Evolutionary conservation across 1,140 invertebrate genomes (phyloP).

Genomic region (Colletes gigas): DNA sequence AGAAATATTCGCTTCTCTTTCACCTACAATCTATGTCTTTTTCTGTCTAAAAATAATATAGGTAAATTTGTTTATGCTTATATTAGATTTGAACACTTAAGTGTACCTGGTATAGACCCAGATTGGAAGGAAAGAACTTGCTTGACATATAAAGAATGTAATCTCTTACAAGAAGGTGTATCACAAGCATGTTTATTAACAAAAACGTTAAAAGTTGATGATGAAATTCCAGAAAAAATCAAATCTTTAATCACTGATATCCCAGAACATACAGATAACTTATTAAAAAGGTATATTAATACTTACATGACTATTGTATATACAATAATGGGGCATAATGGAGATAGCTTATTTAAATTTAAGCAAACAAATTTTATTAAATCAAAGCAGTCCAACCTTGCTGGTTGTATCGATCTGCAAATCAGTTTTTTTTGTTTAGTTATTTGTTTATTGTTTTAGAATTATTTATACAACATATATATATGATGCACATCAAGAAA

Average conservation of each 20-base stretch:
- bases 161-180: slow-evolving; percentile 87
- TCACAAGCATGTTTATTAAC: slow-evolving; percentile 88
- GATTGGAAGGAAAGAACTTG: slow-evolving; percentile 84
- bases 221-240: slow-evolving; percentile 84
- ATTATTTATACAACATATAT: slow-evolving; percentile 87
- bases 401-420: not conserved
- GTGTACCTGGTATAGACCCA: slow-evolving; percentile 82
- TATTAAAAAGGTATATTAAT: slow-evolving; percentile 75
- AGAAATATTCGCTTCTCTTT: not conserved
- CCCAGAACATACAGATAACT: slow-evolving; percentile 73
- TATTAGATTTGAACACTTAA: not conserved
- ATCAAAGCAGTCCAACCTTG: too few species aligned
- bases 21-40: not conserved
- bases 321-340: not conserved
- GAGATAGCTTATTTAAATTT: too few species aligned
- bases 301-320: not conserved
- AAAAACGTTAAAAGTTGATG: slow-evolving; percentile 86
- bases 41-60: not conserved
- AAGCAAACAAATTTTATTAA: too few species aligned
- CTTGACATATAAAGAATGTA: slow-evolving; percentile 83
- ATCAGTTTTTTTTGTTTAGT: not conserved
- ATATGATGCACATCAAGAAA: slow-evolving; percentile 89
- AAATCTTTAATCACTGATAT: slow-evolving; percentile 74
- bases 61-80: not conserved
- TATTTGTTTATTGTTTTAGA: slow-evolving; percentile 67